Percentiles rank a stretch among this genome's conserved stretches.
Conservation (phyloP, 2,113 vertebrate genomes). For the Podarcis raffonei region DNA sequence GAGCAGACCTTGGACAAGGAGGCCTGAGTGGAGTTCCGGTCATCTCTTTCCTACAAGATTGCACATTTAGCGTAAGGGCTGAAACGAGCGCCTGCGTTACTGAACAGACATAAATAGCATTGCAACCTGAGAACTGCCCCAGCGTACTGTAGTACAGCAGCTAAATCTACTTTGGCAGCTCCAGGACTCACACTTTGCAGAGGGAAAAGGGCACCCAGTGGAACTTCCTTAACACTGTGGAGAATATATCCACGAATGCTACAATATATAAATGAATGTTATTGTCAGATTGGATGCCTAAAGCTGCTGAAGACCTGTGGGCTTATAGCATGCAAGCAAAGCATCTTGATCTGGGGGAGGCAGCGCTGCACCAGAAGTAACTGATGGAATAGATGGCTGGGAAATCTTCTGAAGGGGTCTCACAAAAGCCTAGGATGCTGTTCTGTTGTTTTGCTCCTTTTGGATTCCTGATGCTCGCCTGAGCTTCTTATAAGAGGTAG, state of each 20-base stretch:
- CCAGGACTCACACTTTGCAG: slow-evolving; percentile 9
- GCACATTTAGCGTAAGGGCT: slow-evolving; percentile 19
- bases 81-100: slow-evolving; percentile 29
- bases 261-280: no score
- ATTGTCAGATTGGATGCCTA: not conserved
- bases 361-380: not conserved
- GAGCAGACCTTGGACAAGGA: rapidly evolving
- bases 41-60: not conserved
- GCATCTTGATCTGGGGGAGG: not conserved
- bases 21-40: not conserved
- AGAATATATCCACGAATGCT: not conserved
- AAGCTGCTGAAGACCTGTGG: not conserved
- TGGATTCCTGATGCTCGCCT: not conserved
- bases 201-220: not conserved
- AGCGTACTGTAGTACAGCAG: slow-evolving; percentile 19
- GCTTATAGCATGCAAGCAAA: not conserved
- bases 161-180: slow-evolving; percentile 42
- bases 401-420: not conserved
- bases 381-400: not conserved
- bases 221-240: not conserved
- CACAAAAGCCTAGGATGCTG: not conserved
- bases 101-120: slow-evolving; percentile 43
- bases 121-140: slow-evolving; percentile 50
- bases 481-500: not conserved
- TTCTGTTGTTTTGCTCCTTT: not conserved